These are phyloP conservation scores for Drosophila chauvacae DNA, from an alignment of 1,140 invertebrate genomes.

Conservation along the genomic window DNA sequence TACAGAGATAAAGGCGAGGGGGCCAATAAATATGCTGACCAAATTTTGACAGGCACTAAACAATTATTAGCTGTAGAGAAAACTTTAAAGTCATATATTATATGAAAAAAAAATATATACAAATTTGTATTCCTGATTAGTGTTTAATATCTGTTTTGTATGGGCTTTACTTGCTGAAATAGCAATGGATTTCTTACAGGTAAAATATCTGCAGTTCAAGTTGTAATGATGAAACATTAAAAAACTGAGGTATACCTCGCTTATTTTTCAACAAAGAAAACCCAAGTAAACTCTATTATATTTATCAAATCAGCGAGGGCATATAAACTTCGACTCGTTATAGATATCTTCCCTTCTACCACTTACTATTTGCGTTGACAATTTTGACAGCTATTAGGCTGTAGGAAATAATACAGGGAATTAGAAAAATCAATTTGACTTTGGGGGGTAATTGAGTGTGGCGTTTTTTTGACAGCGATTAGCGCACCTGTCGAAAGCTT, in stretches of 20 bases:
- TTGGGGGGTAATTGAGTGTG: constrained; percentile 43
- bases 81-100: not conserved
- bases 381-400: constrained; percentile 34
- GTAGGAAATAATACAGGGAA: constrained; percentile 21
- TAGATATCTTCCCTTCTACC: constrained; percentile 1
- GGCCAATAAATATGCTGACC: constrained; percentile 32
- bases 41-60: constrained; percentile 21
- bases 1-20: constrained; percentile 10
- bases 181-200: not conserved
- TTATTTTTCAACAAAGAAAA: not conserved
- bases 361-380: constrained; percentile 16
- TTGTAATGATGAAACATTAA: not conserved
- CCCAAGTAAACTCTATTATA: not conserved
- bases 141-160: not conserved
- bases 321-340: constrained; percentile 5
- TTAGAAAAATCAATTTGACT: constrained; percentile 50
- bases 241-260: not conserved
- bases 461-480: constrained; percentile 42
- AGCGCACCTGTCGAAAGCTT: constrained; percentile 20
- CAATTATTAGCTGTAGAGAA: constrained; percentile 7
- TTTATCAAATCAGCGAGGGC: not conserved
- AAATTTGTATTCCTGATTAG: not conserved
- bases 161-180: not conserved
- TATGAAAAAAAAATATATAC: not conserved
- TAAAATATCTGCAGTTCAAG: not conserved